Evolutionary conservation across 2,888 invertebrate genomes (phyloP).

Genomic region (Sepiola atlantica): DNA sequence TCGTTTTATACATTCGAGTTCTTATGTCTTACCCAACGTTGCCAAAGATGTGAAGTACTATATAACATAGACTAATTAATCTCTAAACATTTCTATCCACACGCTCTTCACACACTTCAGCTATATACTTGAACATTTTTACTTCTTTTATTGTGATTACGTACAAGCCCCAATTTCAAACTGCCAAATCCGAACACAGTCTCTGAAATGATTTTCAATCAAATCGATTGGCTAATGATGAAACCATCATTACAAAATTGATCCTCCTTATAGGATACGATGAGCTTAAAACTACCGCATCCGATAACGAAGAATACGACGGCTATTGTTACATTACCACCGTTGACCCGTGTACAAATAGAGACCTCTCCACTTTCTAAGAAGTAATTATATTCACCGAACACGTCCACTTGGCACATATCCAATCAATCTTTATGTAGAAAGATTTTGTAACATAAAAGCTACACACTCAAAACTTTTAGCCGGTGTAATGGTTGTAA

Average conservation of each 20-base stretch:
- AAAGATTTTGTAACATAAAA: no score
- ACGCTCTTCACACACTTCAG: no score
- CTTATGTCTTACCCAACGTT: no score
- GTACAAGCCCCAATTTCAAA: not conserved
- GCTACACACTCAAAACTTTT: no score
- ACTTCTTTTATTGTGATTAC: not conserved
- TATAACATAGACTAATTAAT: no score
- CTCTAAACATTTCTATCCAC: no score
- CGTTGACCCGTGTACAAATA: not conserved
- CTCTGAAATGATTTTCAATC: not conserved
- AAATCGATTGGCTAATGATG: not conserved
- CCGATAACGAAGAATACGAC: not conserved
- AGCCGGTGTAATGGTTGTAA: no score
- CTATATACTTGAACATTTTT: not conserved
- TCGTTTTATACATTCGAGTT: no score
- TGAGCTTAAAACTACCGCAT: not conserved
- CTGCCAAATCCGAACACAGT: not conserved
- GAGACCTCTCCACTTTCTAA: not conserved
- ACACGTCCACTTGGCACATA: not conserved
- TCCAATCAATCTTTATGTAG: no score
- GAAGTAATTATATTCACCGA: not conserved
- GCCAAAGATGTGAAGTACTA: no score
- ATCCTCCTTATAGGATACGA: not conserved
- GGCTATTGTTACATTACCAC: not conserved
- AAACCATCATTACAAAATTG: not conserved